Evolutionary conservation across 2,888 invertebrate genomes (phyloP).

Genomic region (Patella ulyssiponensis): DNA sequence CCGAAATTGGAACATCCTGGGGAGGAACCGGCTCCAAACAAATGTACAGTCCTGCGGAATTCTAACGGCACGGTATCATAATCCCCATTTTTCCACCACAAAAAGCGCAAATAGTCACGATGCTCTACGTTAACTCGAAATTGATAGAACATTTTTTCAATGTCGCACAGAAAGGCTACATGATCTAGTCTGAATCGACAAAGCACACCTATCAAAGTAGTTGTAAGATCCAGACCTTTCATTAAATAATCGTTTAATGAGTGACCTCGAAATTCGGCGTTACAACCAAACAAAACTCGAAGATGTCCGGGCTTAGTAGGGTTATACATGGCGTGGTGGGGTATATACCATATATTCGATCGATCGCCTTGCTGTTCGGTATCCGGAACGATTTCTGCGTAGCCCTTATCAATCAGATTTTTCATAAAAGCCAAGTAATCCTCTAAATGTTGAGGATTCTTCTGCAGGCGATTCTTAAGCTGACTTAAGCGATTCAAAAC

Average conservation of each 20-base stretch:
- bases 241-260: conserved; percentile 32
- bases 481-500: background rate
- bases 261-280: conserved; percentile 26
- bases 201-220: conserved; percentile 35
- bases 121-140: conserved; percentile 23
- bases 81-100: conserved; percentile 31
- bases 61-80: conserved; percentile 13
- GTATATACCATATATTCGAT: conserved; percentile 14
- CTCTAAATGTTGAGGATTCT: background rate
- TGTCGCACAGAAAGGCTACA: conserved; percentile 39
- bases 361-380: background rate
- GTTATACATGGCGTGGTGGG: conserved; percentile 12
- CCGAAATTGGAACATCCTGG: conserved; percentile 39
- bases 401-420: background rate
- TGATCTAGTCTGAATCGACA: conserved; percentile 32
- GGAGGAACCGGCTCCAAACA: conserved; percentile 40
- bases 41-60: conserved; percentile 37
- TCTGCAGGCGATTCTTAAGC: background rate
- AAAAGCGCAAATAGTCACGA: conserved; percentile 35
- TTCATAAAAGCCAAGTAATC: background rate
- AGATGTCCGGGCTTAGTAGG: conserved; percentile 1
- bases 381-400: background rate
- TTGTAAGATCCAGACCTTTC: conserved; percentile 39
- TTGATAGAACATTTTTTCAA: conserved; percentile 37
- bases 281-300: conserved; percentile 39